Evolutionary conservation across 2,888 invertebrate genomes (phyloP).

Genomic region (Hypercompe scribonia): DNA sequence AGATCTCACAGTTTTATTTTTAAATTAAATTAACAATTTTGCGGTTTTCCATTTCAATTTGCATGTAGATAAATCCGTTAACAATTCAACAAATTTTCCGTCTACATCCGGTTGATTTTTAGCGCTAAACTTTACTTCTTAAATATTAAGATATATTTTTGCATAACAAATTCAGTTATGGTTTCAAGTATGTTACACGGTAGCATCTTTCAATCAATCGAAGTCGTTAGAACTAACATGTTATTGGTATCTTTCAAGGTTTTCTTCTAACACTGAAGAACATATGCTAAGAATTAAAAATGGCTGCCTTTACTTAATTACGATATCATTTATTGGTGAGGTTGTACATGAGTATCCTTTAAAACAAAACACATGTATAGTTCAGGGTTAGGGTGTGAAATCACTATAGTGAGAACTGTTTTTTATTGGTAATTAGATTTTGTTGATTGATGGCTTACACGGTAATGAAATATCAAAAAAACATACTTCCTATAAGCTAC

Average conservation of each 20-base stretch:
- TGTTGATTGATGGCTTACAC: neutral
- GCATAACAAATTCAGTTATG: neutral
- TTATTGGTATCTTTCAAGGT: conserved; percentile 8
- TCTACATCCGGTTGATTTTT: neutral
- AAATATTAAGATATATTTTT: neutral
- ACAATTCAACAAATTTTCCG: neutral
- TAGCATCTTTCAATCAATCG: conserved; percentile 13
- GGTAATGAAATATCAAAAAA: neutral
- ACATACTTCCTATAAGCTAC: neutral
- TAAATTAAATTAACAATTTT: neutral
- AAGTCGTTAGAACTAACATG: neutral
- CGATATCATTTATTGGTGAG: neutral
- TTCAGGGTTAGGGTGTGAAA: conserved; percentile 10
- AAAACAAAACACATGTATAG: neutral
- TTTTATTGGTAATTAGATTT: neutral
- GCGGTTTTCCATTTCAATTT: neutral
- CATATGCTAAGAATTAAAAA: neutral
- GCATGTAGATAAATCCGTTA: neutral
- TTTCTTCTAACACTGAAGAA: conserved; percentile 3
- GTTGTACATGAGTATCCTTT: neutral
- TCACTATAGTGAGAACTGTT: neutral
- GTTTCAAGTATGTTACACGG: neutral
- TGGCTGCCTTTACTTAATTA: conserved; percentile 9
- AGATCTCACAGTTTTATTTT: too few species aligned
- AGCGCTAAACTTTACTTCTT: neutral